Percentiles rank a stretch among this genome's conserved stretches.
These are phyloP conservation scores for Volucella inflata DNA, from an alignment of 2,888 invertebrate species.

Conservation along the genomic window DNA sequence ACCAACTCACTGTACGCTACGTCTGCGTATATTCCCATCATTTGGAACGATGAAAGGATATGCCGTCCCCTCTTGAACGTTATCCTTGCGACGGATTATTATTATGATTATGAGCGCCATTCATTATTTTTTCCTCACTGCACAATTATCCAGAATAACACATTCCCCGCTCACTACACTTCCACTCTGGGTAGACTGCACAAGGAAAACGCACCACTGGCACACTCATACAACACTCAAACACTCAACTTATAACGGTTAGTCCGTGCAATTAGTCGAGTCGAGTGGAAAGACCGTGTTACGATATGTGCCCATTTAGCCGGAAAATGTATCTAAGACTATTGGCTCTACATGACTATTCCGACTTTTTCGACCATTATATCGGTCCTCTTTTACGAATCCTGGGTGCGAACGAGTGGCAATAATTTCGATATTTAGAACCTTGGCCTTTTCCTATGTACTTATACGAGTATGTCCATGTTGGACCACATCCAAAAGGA, in stretches of 20 bases:
- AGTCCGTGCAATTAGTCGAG: conserved; percentile 60
- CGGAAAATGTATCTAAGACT: conserved; percentile 65
- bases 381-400: neutral
- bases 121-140: conserved; percentile 62
- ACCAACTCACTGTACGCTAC: neutral
- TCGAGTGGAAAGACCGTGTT: conserved; percentile 35
- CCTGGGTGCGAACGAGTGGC: conserved; percentile 57
- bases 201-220: too few relatives aligned
- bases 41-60: conserved; percentile 53
- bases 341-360: conserved; percentile 13
- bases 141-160: conserved; percentile 49
- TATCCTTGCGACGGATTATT: conserved; percentile 59
- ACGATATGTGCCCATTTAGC: conserved; percentile 42
- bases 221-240: neutral
- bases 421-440: conserved; percentile 66
- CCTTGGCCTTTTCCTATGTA: conserved; percentile 4
- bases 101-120: conserved; percentile 67
- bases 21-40: conserved; percentile 50
- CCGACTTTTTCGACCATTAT: too few relatives aligned
- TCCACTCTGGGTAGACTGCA: too few relatives aligned
- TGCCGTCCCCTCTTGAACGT: conserved; percentile 7
- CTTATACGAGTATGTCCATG: too few relatives aligned
- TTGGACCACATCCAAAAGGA: neutral
- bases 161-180: neutral
- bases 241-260: neutral